Conservation (phyloP, 2,797 vertebrate genomes). For the Pteronotus mesoamericanus region DNA sequence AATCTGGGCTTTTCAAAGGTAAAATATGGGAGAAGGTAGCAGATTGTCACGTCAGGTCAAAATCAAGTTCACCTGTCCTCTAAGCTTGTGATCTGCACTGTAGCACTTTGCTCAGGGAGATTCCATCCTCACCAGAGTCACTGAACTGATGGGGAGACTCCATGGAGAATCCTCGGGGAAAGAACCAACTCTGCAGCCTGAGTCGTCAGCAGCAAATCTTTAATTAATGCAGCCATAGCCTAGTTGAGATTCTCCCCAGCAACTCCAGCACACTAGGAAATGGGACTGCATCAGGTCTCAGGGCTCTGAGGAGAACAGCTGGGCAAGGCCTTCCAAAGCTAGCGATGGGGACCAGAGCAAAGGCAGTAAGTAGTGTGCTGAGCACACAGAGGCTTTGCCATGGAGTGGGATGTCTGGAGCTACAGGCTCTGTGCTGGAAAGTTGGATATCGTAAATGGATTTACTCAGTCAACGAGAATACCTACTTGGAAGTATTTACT, state of each 20-base stretch:
- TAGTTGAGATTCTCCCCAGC: slow-evolving; percentile 54
- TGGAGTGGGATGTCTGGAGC: neutral
- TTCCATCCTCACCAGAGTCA: neutral
- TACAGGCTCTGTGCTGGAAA: neutral
- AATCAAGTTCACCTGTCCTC: neutral
- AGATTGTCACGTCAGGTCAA: neutral
- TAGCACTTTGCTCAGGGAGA: neutral
- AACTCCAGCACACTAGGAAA: neutral
- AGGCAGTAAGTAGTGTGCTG: neutral
- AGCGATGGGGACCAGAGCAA: neutral
- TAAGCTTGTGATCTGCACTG: neutral
- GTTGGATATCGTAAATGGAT: neutral
- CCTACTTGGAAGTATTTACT: neutral
- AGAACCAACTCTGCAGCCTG: slow-evolving; percentile 10
- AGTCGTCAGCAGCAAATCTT: slow-evolving; percentile 70
- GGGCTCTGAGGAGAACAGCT: neutral
- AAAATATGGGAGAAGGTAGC: neutral
- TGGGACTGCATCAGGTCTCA: neutral
- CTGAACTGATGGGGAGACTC: neutral
- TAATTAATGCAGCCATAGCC: slow-evolving; percentile 55
- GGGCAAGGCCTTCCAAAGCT: neutral
- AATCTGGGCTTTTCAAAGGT: neutral
- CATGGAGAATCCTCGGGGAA: neutral
- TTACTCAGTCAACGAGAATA: neutral
- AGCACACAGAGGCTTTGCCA: neutral